phyloP scores from a whole-genome alignment of 2,888 invertebrate species.

The Ariolimax columbianus region DNA sequence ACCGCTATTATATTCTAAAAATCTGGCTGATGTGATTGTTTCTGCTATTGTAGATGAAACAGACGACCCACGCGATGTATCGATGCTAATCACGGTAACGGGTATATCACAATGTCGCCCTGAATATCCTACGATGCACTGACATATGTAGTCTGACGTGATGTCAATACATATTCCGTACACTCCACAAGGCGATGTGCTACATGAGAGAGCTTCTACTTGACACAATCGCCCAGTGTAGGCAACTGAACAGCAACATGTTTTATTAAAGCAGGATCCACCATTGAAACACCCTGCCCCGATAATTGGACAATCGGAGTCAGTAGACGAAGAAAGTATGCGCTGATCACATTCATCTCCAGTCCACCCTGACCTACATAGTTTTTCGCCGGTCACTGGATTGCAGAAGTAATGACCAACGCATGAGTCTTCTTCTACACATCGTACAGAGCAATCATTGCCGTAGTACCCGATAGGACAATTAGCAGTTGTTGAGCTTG shows the following conservation, averaged over 20 bases:
- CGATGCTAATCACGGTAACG: slow-evolving; percentile 21
- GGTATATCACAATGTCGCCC: slow-evolving; percentile 60
- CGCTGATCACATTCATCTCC: slow-evolving; percentile 50
- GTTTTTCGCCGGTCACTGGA: slow-evolving; percentile 33
- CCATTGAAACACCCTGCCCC: slow-evolving; percentile 53
- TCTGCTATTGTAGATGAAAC: background rate
- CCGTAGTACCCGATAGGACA: slow-evolving; percentile 54
- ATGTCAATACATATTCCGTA: slow-evolving; percentile 59
- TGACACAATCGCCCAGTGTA: slow-evolving; percentile 59
- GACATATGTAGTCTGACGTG: slow-evolving; percentile 56
- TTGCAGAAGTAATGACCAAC: slow-evolving; percentile 56
- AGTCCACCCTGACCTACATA: slow-evolving; percentile 55
- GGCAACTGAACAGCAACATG: slow-evolving; percentile 58
- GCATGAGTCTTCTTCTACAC: slow-evolving; percentile 53
- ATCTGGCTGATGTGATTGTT: background rate
- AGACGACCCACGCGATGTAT: background rate
- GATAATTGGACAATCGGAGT: slow-evolving; percentile 55
- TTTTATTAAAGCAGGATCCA: slow-evolving; percentile 54
- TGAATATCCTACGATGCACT: slow-evolving; percentile 57
- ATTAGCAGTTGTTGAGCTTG: slow-evolving; percentile 24
- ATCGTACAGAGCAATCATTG: slow-evolving; percentile 46
- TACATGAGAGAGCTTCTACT: slow-evolving; percentile 55
- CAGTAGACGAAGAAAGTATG: slow-evolving; percentile 29
- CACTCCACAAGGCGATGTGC: slow-evolving; percentile 56
- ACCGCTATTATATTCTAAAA: background rate